Evolutionary conservation across 2,888 invertebrate species (phyloP).

Genomic region (Drosophila lacicola): DNA sequence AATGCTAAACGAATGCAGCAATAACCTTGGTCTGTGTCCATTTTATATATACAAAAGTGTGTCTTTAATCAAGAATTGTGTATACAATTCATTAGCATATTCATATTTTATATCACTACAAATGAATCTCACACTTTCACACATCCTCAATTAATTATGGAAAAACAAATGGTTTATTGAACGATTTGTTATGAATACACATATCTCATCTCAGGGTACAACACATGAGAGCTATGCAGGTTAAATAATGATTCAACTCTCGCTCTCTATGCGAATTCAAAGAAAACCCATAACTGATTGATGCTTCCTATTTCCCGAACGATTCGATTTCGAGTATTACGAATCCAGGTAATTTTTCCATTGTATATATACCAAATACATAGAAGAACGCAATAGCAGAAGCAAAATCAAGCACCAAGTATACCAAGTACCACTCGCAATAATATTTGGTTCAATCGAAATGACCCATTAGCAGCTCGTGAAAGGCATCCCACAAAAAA

Average conservation of each 20-base stretch:
- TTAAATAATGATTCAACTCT: constrained; percentile 36
- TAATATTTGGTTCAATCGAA: constrained; percentile 69
- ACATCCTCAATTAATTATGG: constrained; percentile 54
- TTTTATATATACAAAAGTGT: constrained; percentile 28
- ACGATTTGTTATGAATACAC: constrained; percentile 44
- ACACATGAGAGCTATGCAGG: background rate
- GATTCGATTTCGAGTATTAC: constrained; percentile 25
- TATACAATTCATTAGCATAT: constrained; percentile 51
- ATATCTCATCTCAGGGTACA: constrained; percentile 18
- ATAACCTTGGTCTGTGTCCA: constrained; percentile 33
- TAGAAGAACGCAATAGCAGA: constrained; percentile 1
- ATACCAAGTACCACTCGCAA: constrained; percentile 15
- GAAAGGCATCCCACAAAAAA: constrained; percentile 62
- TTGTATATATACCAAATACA: constrained; percentile 2
- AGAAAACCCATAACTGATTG: constrained; percentile 37
- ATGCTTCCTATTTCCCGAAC: constrained; percentile 56
- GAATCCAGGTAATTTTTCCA: constrained; percentile 31
- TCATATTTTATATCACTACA: constrained; percentile 51
- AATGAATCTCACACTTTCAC: constrained; percentile 61
- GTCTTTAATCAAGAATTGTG: constrained; percentile 48
- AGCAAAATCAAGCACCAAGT: constrained; percentile 13
- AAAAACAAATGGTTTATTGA: constrained; percentile 50
- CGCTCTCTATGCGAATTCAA: constrained; percentile 31
- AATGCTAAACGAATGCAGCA: constrained; percentile 16
- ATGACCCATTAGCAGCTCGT: constrained; percentile 81